These are phyloP conservation scores for Astatotilapia flaviijosephi DNA, from an alignment of 2,113 vertebrate genomes.

Conservation along the genomic window DNA sequence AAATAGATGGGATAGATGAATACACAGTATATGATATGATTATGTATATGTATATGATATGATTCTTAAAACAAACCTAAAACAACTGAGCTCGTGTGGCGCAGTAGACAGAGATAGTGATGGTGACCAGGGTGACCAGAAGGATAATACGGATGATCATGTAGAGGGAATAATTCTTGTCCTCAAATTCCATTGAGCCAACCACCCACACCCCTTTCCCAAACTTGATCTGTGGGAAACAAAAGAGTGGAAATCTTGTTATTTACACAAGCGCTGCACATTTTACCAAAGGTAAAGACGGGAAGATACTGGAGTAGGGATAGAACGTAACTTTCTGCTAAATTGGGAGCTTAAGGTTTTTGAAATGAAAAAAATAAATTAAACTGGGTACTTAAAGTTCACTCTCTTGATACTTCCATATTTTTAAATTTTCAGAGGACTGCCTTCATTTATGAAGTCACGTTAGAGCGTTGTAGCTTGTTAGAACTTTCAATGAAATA, in stretches of 20 bases:
- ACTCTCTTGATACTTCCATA: not conserved
- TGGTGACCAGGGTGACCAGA: slow-evolving; percentile 87
- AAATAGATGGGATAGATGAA: too few species aligned
- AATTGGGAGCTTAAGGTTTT: not conserved
- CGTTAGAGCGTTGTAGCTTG: not conserved
- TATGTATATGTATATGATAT: not conserved
- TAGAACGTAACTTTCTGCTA: not conserved
- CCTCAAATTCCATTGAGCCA: slow-evolving; percentile 84
- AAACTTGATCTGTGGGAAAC: slow-evolving; percentile 83
- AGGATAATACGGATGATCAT: slow-evolving; percentile 90
- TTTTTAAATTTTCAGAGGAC: not conserved
- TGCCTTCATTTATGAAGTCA: not conserved
- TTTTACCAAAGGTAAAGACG: not conserved
- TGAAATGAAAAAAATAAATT: not conserved
- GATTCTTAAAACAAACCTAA: not conserved
- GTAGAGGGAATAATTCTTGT: slow-evolving; percentile 75
- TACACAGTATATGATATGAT: too few species aligned
- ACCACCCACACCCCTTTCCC: slow-evolving; percentile 88
- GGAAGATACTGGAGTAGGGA: not conserved
- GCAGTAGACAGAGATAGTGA: slow-evolving; percentile 83
- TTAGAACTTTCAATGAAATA: not conserved
- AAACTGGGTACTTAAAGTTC: not conserved
- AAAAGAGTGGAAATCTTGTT: not conserved
- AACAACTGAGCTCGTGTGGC: slow-evolving; percentile 76
- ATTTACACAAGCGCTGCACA: not conserved